These are phyloP conservation scores for Platysteira castanea DNA, from an alignment of 2,113 vertebrate species.

Conservation along the genomic window DNA sequence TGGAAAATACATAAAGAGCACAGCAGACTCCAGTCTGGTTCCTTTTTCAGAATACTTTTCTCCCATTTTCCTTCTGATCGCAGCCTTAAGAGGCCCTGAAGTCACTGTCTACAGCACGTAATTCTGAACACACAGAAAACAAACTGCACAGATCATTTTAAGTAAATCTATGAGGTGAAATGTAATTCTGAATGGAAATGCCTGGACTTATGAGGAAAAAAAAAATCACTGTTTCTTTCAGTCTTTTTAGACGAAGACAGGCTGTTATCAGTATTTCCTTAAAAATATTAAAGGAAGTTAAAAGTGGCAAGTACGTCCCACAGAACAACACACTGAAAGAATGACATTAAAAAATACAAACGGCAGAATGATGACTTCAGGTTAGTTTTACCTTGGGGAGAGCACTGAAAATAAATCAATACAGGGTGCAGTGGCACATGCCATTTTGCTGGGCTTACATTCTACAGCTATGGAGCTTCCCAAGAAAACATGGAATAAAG, in stretches of 20 bases:
- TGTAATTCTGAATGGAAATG: neutral
- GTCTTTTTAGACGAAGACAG: neutral
- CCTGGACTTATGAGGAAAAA: neutral
- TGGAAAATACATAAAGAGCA: slow-evolving; percentile 31
- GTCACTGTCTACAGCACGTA: neutral
- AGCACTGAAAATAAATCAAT: neutral
- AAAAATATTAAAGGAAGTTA: neutral
- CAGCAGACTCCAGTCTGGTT: neutral
- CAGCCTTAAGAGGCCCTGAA: neutral
- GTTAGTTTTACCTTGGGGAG: neutral
- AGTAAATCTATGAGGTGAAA: neutral
- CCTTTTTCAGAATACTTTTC: neutral
- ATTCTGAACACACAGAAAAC: neutral
- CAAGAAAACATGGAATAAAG: neutral
- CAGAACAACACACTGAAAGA: neutral
- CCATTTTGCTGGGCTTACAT: neutral
- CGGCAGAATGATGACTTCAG: neutral
- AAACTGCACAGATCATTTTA: neutral
- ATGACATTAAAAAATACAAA: neutral
- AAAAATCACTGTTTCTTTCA: neutral
- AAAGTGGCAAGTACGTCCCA: neutral
- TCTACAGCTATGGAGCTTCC: neutral
- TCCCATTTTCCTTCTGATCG: neutral
- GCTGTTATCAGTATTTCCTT: neutral
- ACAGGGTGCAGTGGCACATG: neutral